Base-by-base conservation (phyloP, 92 coral and sea anemone species). In the Porites cylindrica region DNA sequence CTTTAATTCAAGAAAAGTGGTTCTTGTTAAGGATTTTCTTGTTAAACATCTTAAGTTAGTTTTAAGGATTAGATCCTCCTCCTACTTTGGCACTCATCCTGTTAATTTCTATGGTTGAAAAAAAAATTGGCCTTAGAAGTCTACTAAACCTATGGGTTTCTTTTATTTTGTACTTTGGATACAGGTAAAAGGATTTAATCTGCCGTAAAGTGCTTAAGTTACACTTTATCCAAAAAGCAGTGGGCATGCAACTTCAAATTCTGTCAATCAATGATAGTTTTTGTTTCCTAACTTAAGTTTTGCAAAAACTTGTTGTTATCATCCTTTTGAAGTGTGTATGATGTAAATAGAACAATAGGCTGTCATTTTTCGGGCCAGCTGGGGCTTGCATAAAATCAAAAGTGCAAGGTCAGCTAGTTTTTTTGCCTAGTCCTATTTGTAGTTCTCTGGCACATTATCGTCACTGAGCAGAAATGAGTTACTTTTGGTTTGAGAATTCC, bases 351-450 rank as follows among this genome's bases (percentile, higher is more conserved):
- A 81, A 81, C 85, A 81, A 81, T 69, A 26, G 54, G 10, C n/a
- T 54, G 70, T 70, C 53, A 50, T 14, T 14, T 51, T 80, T 66
- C 18, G 10, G 43, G 69, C 86, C 59, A 82, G 86, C 38, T 7
- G 32, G 51, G 78, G n/a, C 86, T 82, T 82, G 86, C 70, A 69
- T 13, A 14, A 7, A 13, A 18, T 70, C 70, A 82, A 4, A 24
- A 17, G n/a, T 58, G 76, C 77, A 82, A 56, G 62, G 19, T 82
- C 69, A 81, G 69, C 67, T 6, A 82, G 12, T 53, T 68, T 58
- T 13, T 58, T 82, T 32, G 68, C 1, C 38, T 1, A 11, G 17
- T 32, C 16, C 6, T 56, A 14, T 29, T 67, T 54, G 67, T 3
- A 47, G 19, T 70, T 70, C 1, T 70, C 5, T 11, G 7, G 3